Base-by-base conservation (phyloP, 2,797 vertebrate genomes). In the Loriculus beryllinus region DNA sequence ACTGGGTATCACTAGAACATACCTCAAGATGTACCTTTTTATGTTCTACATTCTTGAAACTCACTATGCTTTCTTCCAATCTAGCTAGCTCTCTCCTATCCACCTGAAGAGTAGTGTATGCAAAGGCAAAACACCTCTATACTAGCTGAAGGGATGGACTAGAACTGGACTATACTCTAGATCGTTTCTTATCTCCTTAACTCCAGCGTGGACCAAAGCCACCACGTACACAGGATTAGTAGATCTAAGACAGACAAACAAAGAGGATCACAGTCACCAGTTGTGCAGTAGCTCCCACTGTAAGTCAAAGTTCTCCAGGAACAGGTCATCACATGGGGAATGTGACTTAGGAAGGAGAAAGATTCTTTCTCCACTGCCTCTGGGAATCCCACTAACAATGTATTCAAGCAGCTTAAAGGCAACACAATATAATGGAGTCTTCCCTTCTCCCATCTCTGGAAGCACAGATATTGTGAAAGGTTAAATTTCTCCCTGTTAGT, bases 281-380 rank as follows among this genome's bases (percentile, higher is more conserved):
- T 21, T 35, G 10, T 22, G 33, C 40, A 35, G 37, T 5, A 76
- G 56, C 5, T 79, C 35, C 80, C 59, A 57, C 3, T 18, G 57
- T 20, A 87, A 87, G 39, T 16, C 64, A 80, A 51, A 31, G 51
- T 29, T 42, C 39, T 71, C 18, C 3, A 92, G 43, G 22, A 60
- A 52, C 0, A 29, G 45, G 14, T 39, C 5, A 2, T 31, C 59
- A 54, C 7, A 42, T 2, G 2, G 3, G 29, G 12, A 89, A 79
- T 0, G 1, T 1, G 10, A 87, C 40, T 28, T 47, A 3, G 1
- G 12, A 71, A 57, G 14, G 14, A 59, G 16, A 12, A 20, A 52
- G 17, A 28, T 29, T 60, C 16, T 29, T 88, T 43, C 29, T 10
- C 10, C 23, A 18, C 35, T 42, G 28, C 17, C 10, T 31, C 60